These are phyloP conservation scores for Sipha flava DNA, from an alignment of 1,140 invertebrate species.

Conservation along the genomic window DNA sequence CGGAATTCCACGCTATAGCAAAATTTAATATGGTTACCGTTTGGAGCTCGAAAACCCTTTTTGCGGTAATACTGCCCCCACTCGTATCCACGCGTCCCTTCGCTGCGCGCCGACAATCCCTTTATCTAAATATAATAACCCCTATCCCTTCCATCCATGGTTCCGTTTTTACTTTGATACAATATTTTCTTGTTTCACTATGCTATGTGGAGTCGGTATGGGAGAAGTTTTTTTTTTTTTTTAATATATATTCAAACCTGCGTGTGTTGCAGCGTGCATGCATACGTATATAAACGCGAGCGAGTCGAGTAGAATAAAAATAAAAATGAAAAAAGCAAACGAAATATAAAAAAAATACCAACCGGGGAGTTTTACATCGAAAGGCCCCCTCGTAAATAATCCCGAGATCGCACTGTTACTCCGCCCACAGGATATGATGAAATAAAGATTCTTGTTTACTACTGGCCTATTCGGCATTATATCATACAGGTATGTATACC, in stretches of 20 bases:
- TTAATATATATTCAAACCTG: not conserved
- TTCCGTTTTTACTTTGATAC: slow-evolving; percentile 9
- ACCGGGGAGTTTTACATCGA: not conserved
- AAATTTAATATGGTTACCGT: slow-evolving; percentile 33
- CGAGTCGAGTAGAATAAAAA: not conserved
- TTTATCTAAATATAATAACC: slow-evolving; percentile 31
- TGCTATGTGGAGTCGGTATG: not conserved
- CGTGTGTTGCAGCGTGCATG: not conserved
- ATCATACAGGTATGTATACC: too few species aligned
- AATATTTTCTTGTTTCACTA: slow-evolving; percentile 21
- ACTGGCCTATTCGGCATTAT: too few species aligned
- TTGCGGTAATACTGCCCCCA: not conserved
- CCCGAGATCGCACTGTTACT: not conserved
- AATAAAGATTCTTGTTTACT: not conserved
- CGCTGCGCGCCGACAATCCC: not conserved
- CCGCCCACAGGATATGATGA: slow-evolving; percentile 4
- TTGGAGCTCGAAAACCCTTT: slow-evolving; percentile 24
- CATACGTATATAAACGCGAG: not conserved
- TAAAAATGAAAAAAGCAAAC: not conserved
- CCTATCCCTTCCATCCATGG: not conserved
- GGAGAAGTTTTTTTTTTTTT: not conserved
- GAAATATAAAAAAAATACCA: not conserved
- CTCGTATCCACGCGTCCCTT: not conserved
- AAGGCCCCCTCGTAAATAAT: not conserved
- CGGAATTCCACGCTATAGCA: slow-evolving; percentile 23